Evolutionary conservation across 2,888 invertebrate species (phyloP).

Genomic region (Linyphia triangularis): DNA sequence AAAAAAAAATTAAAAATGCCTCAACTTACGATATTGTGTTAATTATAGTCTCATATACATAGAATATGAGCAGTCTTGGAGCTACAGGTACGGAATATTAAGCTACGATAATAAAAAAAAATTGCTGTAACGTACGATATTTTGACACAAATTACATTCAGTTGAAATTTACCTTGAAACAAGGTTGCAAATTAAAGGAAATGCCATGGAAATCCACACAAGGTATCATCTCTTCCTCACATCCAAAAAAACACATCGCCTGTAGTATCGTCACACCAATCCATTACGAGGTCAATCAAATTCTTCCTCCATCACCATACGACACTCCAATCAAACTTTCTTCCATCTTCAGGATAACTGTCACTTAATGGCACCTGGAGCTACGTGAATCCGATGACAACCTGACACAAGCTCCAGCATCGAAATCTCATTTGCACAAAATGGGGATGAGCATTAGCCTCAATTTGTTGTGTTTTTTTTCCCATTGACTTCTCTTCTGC

Average conservation of each 20-base stretch:
- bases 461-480: too few species aligned
- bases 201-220: neutral
- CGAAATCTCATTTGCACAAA: slow-evolving; percentile 7
- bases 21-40: too few species aligned
- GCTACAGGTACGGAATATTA: too few species aligned
- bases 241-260: neutral
- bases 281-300: neutral
- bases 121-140: too few species aligned
- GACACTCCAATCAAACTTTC: neutral
- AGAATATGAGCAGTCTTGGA: too few species aligned
- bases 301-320: neutral
- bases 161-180: neutral
- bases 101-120: too few species aligned
- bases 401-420: neutral
- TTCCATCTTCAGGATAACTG: slow-evolving; percentile 1
- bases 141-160: neutral
- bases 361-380: neutral
- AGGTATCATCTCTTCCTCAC: neutral
- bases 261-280: neutral
- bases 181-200: neutral
- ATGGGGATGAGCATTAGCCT: slow-evolving; percentile 4
- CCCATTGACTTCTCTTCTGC: neutral
- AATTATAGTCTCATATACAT: too few species aligned
- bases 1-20: too few species aligned
- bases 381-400: neutral